Conservation (phyloP, 1,140 invertebrate species). For the Drosophila takahashii region DNA sequence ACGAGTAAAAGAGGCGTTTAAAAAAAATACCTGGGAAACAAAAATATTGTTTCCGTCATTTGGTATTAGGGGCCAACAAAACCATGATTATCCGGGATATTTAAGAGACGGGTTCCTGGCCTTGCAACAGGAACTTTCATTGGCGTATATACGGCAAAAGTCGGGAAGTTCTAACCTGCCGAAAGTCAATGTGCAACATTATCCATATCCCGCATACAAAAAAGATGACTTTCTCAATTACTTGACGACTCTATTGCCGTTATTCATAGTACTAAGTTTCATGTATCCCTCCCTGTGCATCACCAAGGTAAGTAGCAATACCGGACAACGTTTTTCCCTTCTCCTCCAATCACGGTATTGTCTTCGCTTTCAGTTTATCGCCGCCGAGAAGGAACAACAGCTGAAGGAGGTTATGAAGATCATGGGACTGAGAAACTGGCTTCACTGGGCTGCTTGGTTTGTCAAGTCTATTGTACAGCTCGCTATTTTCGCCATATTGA, state of each 20-base stretch:
- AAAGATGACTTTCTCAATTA: conserved; percentile 85
- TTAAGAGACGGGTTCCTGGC: conserved; percentile 87
- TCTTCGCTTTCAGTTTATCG: conserved; percentile 86
- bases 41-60: conserved; percentile 57
- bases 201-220: conserved; percentile 90
- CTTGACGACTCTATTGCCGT: conserved; percentile 89
- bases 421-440: conserved; percentile 93
- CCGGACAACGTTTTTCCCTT: not conserved
- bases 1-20: conserved; percentile 44
- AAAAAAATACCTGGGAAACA: conserved; percentile 65
- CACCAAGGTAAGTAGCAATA: conserved; percentile 85
- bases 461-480: conserved; percentile 90
- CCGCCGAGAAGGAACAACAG: conserved; percentile 88
- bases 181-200: conserved; percentile 85
- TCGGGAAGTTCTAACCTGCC: conserved; percentile 32
- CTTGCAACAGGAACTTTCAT: conserved; percentile 86
- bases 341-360: conserved; percentile 17
- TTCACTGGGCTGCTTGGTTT: conserved; percentile 95
- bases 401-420: conserved; percentile 94
- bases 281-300: conserved; percentile 92
- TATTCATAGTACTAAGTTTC: conserved; percentile 92
- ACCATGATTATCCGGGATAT: conserved; percentile 85
- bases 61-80: conserved; percentile 63
- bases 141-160: conserved; percentile 62
- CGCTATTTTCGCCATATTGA: conserved; percentile 87